A percentile compares a stretch with the other conserved stretches of the same genome.
These are phyloP conservation scores for Diaphora mendica DNA, from an alignment of 2,888 invertebrate genomes.

Conservation along the genomic window DNA sequence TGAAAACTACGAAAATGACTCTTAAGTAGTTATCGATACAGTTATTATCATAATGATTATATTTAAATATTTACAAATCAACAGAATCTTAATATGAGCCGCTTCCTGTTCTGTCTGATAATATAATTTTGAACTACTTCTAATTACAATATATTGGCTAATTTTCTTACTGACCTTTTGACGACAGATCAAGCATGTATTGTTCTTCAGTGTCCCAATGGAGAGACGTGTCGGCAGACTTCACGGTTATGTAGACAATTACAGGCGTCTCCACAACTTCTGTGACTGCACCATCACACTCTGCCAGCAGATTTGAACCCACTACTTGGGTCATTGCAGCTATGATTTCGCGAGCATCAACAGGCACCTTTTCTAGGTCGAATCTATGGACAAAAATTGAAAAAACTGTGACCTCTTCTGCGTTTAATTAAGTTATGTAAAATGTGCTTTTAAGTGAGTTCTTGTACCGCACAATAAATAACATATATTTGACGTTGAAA, in stretches of 20 bases:
- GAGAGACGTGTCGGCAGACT: constrained; percentile 79
- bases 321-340: constrained; percentile 86
- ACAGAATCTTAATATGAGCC: neutral
- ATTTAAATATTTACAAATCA: neutral
- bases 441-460: neutral
- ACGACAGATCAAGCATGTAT: constrained; percentile 87
- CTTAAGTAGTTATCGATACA: too few species aligned
- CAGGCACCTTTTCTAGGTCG: constrained; percentile 81
- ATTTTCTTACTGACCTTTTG: constrained; percentile 75
- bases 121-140: neutral
- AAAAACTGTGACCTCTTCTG: neutral
- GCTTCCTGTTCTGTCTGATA: neutral
- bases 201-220: constrained; percentile 90
- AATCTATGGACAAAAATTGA: constrained; percentile 67
- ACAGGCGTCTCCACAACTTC: constrained; percentile 82
- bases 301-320: constrained; percentile 84
- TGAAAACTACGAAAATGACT: too few species aligned
- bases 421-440: neutral
- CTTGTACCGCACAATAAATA: neutral
- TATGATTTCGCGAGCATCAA: constrained; percentile 81
- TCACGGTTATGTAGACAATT: constrained; percentile 85
- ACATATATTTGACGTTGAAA: neutral
- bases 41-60: too few species aligned
- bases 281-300: constrained; percentile 83
- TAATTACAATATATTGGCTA: neutral